These are phyloP conservation scores for Aegypius monachus DNA, from an alignment of 2,113 vertebrate genomes.

Conservation along the genomic window DNA sequence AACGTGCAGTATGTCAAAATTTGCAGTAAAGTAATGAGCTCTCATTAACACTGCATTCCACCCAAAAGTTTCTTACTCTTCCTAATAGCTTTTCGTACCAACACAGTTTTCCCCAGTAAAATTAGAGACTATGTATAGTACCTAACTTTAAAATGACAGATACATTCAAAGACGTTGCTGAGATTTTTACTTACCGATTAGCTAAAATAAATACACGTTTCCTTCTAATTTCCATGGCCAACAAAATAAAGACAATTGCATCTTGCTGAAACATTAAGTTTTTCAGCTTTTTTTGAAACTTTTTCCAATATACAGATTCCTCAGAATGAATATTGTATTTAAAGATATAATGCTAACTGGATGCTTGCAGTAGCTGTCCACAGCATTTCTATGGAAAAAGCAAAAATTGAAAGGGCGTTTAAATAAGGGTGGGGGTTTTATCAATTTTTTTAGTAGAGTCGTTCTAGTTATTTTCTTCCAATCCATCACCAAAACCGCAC, in stretches of 20 bases:
- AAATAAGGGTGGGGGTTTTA: neutral
- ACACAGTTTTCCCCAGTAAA: neutral
- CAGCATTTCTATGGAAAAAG: neutral
- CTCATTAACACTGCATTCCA: slow-evolving; percentile 39
- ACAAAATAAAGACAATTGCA: neutral
- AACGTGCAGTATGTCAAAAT: neutral
- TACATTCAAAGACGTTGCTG: neutral
- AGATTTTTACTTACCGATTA: neutral
- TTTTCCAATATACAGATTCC: neutral
- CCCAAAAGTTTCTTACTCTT: slow-evolving; percentile 1
- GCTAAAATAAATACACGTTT: neutral
- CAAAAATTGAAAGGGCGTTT: neutral
- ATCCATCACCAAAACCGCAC: neutral
- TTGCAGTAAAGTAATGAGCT: slow-evolving; percentile 36
- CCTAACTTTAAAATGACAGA: neutral
- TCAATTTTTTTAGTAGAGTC: neutral
- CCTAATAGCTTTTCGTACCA: neutral
- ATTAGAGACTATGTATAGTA: neutral
- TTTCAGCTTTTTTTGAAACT: neutral
- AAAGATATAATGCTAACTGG: neutral
- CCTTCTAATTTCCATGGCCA: neutral
- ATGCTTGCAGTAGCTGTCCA: neutral
- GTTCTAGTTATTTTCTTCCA: neutral
- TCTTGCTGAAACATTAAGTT: neutral
- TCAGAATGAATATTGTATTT: neutral